Conservation (phyloP, 2,888 invertebrate species). For the Synergus itoensis region DNA sequence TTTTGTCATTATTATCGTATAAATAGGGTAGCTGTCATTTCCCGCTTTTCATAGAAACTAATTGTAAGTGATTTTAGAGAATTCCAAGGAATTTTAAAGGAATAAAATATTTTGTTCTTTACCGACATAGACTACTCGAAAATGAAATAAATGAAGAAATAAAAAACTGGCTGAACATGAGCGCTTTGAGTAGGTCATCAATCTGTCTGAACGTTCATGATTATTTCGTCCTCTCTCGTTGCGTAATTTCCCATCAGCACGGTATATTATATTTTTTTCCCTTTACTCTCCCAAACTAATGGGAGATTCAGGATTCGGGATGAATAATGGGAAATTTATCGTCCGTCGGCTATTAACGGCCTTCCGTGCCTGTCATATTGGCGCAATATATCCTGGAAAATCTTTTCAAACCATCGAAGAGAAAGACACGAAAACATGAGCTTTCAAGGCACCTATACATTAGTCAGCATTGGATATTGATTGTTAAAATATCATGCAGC, state of each 20-base stretch:
- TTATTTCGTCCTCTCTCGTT: constrained; percentile 57
- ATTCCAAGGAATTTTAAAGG: too few species aligned
- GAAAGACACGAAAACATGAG: constrained; percentile 10
- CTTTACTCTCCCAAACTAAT: constrained; percentile 2
- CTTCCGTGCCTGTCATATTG: constrained; percentile 37
- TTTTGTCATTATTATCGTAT: neutral
- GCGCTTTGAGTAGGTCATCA: neutral
- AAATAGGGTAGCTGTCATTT: too few species aligned
- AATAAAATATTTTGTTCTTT: neutral
- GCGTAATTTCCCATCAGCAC: constrained; percentile 57
- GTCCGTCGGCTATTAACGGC: constrained; percentile 47
- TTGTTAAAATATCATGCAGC: constrained; percentile 5
- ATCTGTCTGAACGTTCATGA: constrained; percentile 46
- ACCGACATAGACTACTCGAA: neutral
- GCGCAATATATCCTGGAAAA: neutral
- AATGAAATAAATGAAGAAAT: neutral
- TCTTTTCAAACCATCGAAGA: neutral
- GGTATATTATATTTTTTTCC: constrained; percentile 53
- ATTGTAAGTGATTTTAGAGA: too few species aligned
- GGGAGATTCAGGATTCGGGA: constrained; percentile 47
- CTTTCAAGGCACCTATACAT: neutral
- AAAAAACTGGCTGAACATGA: neutral
- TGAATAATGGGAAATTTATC: constrained; percentile 68
- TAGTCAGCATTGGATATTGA: constrained; percentile 25
- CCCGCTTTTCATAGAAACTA: neutral